Evolutionary conservation across 1,140 invertebrate species (phyloP).

Genomic region (Habropoda laboriosa): DNA sequence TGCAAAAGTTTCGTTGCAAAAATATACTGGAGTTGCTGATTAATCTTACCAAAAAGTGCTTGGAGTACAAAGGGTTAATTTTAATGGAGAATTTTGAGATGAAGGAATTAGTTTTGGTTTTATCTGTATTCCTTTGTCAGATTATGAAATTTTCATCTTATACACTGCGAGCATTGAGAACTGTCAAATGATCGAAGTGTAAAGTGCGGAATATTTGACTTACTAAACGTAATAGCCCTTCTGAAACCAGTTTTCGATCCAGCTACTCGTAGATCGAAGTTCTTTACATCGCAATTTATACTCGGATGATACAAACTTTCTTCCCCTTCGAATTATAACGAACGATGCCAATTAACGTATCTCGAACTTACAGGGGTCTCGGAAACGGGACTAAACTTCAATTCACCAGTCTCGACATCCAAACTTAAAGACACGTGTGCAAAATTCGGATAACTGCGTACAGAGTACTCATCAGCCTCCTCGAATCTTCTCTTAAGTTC

Average conservation of each 20-base stretch:
- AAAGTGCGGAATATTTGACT: neutral
- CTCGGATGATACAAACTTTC: no score
- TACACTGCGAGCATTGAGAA: no score
- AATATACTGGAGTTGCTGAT: no score
- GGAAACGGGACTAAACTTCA: neutral
- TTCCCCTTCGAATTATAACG: neutral
- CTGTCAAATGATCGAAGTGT: neutral
- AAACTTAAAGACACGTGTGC: neutral
- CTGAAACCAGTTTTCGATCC: no score
- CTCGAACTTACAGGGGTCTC: neutral
- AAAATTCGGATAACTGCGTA: neutral
- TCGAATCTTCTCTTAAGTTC: neutral
- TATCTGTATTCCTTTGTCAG: no score
- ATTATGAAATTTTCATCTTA: no score
- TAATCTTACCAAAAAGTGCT: no score
- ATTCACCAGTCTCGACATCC: neutral
- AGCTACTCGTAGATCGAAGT: neutral
- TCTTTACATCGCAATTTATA: neutral
- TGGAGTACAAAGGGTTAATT: no score
- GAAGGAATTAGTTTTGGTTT: no score
- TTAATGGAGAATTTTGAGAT: no score
- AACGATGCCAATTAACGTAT: constrained; percentile 3
- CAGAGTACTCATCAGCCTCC: neutral
- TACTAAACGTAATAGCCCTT: no score
- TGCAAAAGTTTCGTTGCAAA: no score